Evolutionary conservation across 2,888 invertebrate genomes (phyloP).

Genomic region (Crepidodera aurea): DNA sequence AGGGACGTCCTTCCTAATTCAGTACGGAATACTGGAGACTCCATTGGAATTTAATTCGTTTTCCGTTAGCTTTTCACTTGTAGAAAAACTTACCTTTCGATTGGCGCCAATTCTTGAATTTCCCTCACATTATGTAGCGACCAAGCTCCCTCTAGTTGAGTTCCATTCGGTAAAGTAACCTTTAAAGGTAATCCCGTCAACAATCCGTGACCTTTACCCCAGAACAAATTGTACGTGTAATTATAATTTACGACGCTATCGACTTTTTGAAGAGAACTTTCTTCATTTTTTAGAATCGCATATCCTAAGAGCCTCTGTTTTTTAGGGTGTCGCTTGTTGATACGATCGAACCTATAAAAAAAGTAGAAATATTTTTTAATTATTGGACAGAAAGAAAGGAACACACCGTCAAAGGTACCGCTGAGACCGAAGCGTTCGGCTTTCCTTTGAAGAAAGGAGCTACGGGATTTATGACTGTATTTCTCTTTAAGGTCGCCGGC

Average conservation of each 20-base stretch:
- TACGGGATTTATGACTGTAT: too few species aligned
- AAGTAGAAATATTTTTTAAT: too few species aligned
- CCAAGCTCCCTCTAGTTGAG: constrained; percentile 71
- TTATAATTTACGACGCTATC: constrained; percentile 79
- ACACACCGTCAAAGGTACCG: too few species aligned
- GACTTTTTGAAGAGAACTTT: constrained; percentile 65
- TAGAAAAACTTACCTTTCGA: constrained; percentile 59
- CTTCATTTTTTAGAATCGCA: constrained; percentile 61
- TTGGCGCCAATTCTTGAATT: constrained; percentile 67
- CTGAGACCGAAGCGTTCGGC: too few species aligned
- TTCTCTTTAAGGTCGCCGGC: too few species aligned
- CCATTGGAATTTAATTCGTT: too few species aligned
- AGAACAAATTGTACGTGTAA: constrained; percentile 75
- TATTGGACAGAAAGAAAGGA: too few species aligned
- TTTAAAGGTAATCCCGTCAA: constrained; percentile 74
- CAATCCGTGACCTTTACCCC: constrained; percentile 81
- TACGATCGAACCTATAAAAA: constrained; percentile 50
- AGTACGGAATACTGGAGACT: too few species aligned
- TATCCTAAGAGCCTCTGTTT: constrained; percentile 56
- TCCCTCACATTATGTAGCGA: constrained; percentile 66
- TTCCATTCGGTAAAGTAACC: constrained; percentile 69
- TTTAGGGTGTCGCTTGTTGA: constrained; percentile 59
- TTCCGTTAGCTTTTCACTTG: too few species aligned
- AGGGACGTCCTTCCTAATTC: too few species aligned
- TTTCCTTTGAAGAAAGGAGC: too few species aligned